Percentiles rank a stretch among this genome's conserved stretches.
Evolutionary conservation across 2,113 vertebrate species (phyloP).

Genomic region (Dromaius novaehollandiae): DNA sequence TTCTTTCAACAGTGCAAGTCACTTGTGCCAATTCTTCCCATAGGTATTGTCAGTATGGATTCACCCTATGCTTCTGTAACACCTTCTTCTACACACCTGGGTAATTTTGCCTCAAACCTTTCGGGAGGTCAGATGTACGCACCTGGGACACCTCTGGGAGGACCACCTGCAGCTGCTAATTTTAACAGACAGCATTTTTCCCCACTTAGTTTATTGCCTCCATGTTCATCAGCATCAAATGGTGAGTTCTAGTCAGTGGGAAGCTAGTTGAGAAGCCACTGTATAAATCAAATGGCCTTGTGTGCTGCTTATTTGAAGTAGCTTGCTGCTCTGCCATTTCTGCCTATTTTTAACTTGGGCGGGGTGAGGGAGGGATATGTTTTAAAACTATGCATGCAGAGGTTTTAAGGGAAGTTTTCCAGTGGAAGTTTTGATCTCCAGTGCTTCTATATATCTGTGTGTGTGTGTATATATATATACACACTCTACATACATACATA

Average conservation of each 20-base stretch:
- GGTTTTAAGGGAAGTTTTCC: background rate
- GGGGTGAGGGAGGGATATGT: background rate
- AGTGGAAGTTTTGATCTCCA: background rate
- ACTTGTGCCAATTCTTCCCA: background rate
- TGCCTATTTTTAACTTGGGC: background rate
- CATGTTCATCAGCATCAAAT: conserved; percentile 92
- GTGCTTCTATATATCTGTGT: too few relatives aligned
- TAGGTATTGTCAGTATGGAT: conserved; percentile 89
- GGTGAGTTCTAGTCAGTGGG: conserved; percentile 66
- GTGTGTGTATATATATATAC: too few relatives aligned
- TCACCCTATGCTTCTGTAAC: conserved; percentile 82
- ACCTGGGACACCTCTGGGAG: conserved; percentile 85
- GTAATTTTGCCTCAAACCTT: conserved; percentile 93
- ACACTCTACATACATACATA: too few relatives aligned
- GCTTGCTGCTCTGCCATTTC: background rate
- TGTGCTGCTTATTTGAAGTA: accelerated
- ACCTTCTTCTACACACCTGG: conserved; percentile 86
- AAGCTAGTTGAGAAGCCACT: background rate
- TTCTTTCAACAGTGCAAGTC: background rate
- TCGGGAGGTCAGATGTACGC: conserved; percentile 92
- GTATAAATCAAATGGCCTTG: accelerated
- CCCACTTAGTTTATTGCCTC: conserved; percentile 94
- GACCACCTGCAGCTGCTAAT: conserved; percentile 87
- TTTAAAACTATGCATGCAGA: too few relatives aligned
- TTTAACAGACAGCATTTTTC: conserved; percentile 99